phyloP scores from a whole-genome alignment of 2,888 invertebrate species.

The Tetrapedia diversipes region DNA sequence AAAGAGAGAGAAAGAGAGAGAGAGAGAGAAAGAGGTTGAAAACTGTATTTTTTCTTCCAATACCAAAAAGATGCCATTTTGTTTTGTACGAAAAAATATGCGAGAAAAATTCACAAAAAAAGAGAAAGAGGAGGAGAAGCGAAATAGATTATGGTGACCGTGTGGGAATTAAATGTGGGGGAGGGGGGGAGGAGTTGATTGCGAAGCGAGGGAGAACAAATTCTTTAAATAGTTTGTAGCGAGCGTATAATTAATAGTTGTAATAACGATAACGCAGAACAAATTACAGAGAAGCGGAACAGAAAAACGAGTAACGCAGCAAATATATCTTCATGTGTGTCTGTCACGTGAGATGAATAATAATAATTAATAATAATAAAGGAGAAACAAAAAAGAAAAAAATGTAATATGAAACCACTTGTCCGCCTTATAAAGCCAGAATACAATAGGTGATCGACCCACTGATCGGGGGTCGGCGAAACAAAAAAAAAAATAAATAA shows the following conservation, averaged over 20 bases:
- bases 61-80: constrained; percentile 83
- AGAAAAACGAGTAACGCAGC: constrained; percentile 37
- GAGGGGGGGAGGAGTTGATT: constrained; percentile 12
- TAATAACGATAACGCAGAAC: constrained; percentile 22
- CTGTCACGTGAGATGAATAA: constrained; percentile 77
- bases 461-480: constrained; percentile 58
- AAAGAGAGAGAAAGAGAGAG: constrained; percentile 57
- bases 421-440: constrained; percentile 80
- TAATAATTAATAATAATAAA: constrained; percentile 73
- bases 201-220: constrained; percentile 54
- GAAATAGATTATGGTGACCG: constrained; percentile 34
- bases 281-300: constrained; percentile 62
- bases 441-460: constrained; percentile 73
- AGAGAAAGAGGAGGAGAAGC: constrained; percentile 39
- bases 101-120: constrained; percentile 76
- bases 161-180: constrained; percentile 14
- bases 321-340: constrained; percentile 75
- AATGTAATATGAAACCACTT: constrained; percentile 71
- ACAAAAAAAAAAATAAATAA: constrained; percentile 42
- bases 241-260: constrained; percentile 57
- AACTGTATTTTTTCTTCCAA: constrained; percentile 82
- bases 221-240: constrained; percentile 72
- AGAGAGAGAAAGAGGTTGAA: constrained; percentile 75
- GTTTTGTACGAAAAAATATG: constrained; percentile 79
- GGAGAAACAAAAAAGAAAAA: constrained; percentile 71